Evolutionary conservation across 2,888 invertebrate species (phyloP), one percentile per base, ranked within the genome.

Genomic region (Agrochola circellaris): DNA sequence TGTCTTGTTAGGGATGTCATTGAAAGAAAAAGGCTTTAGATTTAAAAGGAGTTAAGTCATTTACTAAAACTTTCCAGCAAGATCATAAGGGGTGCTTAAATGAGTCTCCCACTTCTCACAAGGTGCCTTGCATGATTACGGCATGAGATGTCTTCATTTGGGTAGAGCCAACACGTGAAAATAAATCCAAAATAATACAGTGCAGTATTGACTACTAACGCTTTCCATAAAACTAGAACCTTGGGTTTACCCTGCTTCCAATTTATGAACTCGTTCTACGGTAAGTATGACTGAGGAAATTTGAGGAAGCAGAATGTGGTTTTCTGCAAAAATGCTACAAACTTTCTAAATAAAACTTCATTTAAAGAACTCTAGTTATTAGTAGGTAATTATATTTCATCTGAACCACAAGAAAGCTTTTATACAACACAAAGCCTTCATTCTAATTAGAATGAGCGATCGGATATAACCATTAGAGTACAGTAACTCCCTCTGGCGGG

Each of bases 401-500:
- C n/a, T 66, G n/a, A 48, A 61, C 48, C 60, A 8, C 20, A 26
- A 20, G 45, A 83, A 79, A 66, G 48, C 75, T 68, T 74, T 75
- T 56, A 45, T 30, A 68, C 48, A 58, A 69, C 34, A 75, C 70
- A 78, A 80, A 78, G 68, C 65, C 76, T 70, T 51, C 61, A 62
- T 82, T 81, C 71, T 84, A 87, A 87, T 89, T 83, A 85, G 81
- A 84, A 73, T 75, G 77, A 80, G 85, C 83, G 84, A 84, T 88
- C 82, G 78, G 73, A 56, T 80, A 61, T 66, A 79, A 79, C 70
- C 83, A 83, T 84, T 83, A 84, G 78, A 84, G 77, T 68, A 73
- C 38, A 68, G 77, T 62, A 69, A 64, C 79, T 81, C 86, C 73
- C 87, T 80, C 85, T 84, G 66, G 73, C 84, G 74, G 66, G 67